These are phyloP conservation scores for Epicampocera succincta DNA, from an alignment of 2,888 invertebrate genomes.

Conservation along the genomic window DNA sequence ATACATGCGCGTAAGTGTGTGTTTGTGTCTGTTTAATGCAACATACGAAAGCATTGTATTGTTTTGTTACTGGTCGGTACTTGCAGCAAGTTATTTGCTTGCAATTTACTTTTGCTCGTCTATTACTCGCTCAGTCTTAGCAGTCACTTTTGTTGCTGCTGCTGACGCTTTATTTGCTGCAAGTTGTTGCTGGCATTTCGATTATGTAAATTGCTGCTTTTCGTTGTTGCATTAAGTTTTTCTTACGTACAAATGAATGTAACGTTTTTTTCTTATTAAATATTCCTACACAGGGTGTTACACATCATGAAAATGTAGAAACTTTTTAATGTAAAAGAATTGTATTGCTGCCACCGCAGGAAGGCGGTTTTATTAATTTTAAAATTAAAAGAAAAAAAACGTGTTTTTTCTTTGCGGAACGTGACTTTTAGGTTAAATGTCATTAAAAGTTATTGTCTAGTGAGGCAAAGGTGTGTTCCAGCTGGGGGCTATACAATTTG, in stretches of 20 bases:
- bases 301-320: constrained; percentile 58
- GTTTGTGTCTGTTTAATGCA: constrained; percentile 7
- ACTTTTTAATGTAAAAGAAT: constrained; percentile 31
- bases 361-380: constrained; percentile 41
- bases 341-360: constrained; percentile 44
- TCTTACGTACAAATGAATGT: constrained; percentile 8
- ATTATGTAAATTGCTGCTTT: constrained; percentile 61
- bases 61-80: not conserved
- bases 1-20: too few relatives aligned
- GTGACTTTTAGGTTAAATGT: constrained; percentile 66
- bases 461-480: constrained; percentile 52
- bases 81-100: constrained; percentile 43
- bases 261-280: not conserved
- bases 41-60: not conserved
- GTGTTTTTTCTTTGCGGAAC: constrained; percentile 13
- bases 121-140: constrained; percentile 29
- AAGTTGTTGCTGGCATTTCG: constrained; percentile 46
- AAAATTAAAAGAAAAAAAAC: constrained; percentile 18
- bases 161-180: constrained; percentile 4
- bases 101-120: constrained; percentile 50
- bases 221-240: constrained; percentile 55
- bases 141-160: constrained; percentile 37
- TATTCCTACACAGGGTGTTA: constrained; percentile 57
- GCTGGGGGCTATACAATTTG: not conserved
- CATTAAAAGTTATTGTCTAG: constrained; percentile 28